Conservation (phyloP, 2,797 vertebrate genomes). For the Orestias chungarensis region DNA sequence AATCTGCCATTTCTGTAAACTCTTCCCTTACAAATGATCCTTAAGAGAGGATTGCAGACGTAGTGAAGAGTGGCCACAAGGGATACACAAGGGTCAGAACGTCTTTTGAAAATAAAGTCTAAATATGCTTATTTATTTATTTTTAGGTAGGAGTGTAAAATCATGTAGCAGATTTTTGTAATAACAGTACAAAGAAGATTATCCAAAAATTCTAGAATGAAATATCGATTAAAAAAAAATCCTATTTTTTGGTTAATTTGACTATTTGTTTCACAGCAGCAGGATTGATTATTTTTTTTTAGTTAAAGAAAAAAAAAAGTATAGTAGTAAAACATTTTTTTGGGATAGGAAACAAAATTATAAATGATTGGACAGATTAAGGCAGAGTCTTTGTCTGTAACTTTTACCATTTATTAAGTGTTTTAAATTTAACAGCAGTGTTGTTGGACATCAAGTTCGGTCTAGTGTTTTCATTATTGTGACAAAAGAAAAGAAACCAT, state of each 20-base stretch:
- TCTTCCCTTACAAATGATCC: not conserved
- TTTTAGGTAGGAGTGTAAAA: not conserved
- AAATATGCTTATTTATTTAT: not conserved
- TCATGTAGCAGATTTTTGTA: not conserved
- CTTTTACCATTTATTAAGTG: not conserved
- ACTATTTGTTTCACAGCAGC: not conserved
- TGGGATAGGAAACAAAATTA: not conserved
- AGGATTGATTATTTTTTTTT: too few relatives aligned
- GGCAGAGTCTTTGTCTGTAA: not conserved
- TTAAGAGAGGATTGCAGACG: too few relatives aligned
- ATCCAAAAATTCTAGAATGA: too few relatives aligned
- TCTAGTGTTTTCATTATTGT: not conserved
- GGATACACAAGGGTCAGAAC: not conserved
- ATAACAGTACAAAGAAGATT: not conserved
- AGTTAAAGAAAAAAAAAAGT: not conserved
- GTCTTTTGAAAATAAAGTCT: not conserved
- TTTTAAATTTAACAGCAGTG: not conserved
- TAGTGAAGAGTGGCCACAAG: too few relatives aligned
- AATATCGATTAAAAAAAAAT: too few relatives aligned
- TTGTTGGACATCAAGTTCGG: not conserved
- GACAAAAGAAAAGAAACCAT: too few relatives aligned
- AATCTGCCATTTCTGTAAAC: not conserved
- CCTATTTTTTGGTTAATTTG: not conserved
- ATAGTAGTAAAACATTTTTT: not conserved
- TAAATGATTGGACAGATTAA: not conserved